Base-by-base conservation (phyloP, 2,113 vertebrate species). In the Pedetes capensis region DNA sequence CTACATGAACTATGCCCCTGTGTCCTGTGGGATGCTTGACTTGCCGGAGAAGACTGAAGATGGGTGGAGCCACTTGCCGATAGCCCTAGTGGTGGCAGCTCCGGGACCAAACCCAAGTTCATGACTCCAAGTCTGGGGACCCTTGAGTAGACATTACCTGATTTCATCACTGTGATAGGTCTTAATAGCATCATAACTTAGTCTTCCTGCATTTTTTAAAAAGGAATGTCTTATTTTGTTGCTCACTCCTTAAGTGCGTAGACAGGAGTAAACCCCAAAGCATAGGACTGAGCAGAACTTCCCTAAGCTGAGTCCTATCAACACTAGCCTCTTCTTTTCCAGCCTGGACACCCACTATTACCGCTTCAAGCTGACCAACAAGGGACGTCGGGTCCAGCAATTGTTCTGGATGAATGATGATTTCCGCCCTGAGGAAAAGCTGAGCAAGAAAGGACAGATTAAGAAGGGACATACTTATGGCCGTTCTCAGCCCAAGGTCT, bases 341-440 rank as follows among this genome's bases (percentile, higher is more conserved):
- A 99, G 99, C 93, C 93, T 97, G 47, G 89, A 93, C 25, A 93
- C 98, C 16, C 98, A 95, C 92, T 96, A 87, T 92, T 99, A 98
- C 95, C 91, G 0, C 93, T 99, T 99, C 95, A 99, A 93, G 84
- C 63, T 99, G 55, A 99, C 97, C 2, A 99, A 99, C 91, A 93
- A 63, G 12, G 99, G 99, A 2, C 96, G 97, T 1, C 98, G 98
- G 1, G 83, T 85, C 16, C 99, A 99, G 64, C 98, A 96, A 80
- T 95, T 99, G 12, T 98, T 97, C 95, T 99, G 99, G 99, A 97
- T 96, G 39, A 98, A 84, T 0, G 98, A 98, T 37, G 97, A 96
- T 27, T 98, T 98, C 25, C 7, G 47, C 25, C 80, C 91, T 0
- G 96, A 97, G 49, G 85, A 95, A 23, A 96, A 93, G 53, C 79